phyloP scores from a whole-genome alignment of 2,888 invertebrate genomes.

The Lutraria lutraria region DNA sequence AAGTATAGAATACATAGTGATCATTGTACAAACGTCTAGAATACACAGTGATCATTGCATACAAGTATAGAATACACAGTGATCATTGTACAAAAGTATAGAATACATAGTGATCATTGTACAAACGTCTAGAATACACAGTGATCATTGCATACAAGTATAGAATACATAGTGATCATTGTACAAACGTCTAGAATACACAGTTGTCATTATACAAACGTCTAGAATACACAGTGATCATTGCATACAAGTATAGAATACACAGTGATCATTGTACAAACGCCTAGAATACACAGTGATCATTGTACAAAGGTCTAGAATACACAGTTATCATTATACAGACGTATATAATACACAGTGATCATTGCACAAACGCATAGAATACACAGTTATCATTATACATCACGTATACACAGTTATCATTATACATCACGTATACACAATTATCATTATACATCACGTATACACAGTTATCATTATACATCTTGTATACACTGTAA shows the following conservation, averaged over 20 bases:
- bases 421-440: neutral
- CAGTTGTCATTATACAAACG: neutral
- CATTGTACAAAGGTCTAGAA: neutral
- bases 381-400: conserved; percentile 4
- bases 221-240: neutral
- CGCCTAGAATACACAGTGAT: neutral
- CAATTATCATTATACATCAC: neutral
- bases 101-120: neutral
- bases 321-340: neutral
- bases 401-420: conserved; percentile 3
- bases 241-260: neutral
- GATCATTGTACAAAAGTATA: neutral
- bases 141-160: neutral
- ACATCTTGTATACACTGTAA: neutral
- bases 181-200: neutral
- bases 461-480: neutral
- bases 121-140: neutral
- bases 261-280: neutral
- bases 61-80: neutral
- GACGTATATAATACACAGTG: neutral
- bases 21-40: neutral
- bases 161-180: neutral
- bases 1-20: neutral
- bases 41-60: neutral
- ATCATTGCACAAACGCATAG: neutral